Evolutionary conservation across 2,797 vertebrate genomes (phyloP).

Genomic region (Mastacembelus armatus): DNA sequence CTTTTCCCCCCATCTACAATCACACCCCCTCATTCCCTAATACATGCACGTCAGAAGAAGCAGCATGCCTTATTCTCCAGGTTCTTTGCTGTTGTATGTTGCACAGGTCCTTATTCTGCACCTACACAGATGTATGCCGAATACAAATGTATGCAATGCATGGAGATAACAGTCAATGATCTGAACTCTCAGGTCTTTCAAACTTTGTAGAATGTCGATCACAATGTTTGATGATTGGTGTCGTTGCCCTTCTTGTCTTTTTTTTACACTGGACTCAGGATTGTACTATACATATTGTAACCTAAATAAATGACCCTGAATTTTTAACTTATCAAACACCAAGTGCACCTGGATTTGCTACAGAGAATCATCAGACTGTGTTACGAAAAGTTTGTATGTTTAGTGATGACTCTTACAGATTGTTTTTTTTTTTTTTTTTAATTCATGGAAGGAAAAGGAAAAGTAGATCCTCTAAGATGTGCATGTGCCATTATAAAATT

Average conservation of each 20-base stretch:
- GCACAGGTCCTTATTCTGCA: conserved; percentile 25
- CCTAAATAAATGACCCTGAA: conserved; percentile 44
- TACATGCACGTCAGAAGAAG: conserved; percentile 46
- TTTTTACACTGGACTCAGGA: conserved; percentile 72
- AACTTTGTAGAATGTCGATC: conserved; percentile 56
- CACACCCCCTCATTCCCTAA: conserved; percentile 8
- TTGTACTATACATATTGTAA: conserved; percentile 51
- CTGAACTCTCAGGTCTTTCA: conserved; percentile 72
- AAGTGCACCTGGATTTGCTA: conserved; percentile 32
- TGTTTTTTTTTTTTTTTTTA: conserved; percentile 10
- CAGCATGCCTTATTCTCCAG: conserved; percentile 62
- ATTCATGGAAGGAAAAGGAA: conserved; percentile 13
- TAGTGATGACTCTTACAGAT: conserved; percentile 8
- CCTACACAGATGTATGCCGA: conserved; percentile 49
- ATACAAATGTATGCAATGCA: conserved; percentile 74
- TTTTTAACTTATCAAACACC: conserved; percentile 29
- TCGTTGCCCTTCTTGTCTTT: conserved; percentile 17
- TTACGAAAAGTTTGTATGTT: conserved; percentile 6
- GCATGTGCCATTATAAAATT: conserved; percentile 41
- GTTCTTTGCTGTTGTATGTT: conserved; percentile 31
- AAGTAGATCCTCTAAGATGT: conserved; percentile 28
- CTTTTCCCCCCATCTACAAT: neutral
- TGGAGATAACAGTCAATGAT: conserved; percentile 62
- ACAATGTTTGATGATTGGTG: conserved; percentile 16
- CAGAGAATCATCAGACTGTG: neutral